phyloP scores from a whole-genome alignment of 2,888 invertebrate genomes.

The Platycnemis pennipes region DNA sequence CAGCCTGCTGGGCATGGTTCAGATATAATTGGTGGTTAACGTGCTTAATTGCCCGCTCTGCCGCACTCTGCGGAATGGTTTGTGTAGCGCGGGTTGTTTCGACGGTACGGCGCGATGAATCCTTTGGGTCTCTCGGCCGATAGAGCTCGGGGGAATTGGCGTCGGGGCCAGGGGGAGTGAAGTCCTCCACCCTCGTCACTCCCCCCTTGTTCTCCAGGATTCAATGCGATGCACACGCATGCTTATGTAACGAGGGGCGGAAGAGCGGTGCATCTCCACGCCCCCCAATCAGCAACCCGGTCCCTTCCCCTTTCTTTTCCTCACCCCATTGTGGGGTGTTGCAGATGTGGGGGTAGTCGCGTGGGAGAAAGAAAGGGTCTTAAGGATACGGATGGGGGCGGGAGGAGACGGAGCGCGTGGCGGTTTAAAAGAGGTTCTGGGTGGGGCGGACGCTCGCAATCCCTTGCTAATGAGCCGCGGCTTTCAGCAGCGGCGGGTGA shows the following conservation, averaged over 20 bases:
- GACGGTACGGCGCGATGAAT: not conserved
- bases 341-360: constrained; percentile 10
- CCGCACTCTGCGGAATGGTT: not conserved
- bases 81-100: not conserved
- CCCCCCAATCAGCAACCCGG: not conserved
- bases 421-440: not conserved
- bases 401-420: not conserved
- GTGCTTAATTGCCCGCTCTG: not conserved
- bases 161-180: not conserved
- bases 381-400: not conserved
- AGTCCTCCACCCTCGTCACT: not conserved
- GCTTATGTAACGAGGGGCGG: constrained; percentile 25
- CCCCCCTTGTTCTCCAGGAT: not conserved
- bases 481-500: constrained; percentile 4
- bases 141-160: not conserved
- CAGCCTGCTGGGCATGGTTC: too few relatives aligned
- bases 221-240: not conserved
- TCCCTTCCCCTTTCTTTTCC: not conserved
- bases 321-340: not conserved
- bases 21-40: not conserved
- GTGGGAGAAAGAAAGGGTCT: not conserved
- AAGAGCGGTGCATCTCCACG: not conserved
- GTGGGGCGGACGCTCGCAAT: not conserved
- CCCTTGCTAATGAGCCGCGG: constrained; percentile 64
- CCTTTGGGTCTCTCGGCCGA: not conserved